Percentiles rank a stretch among this genome's conserved stretches.
Evolutionary conservation across 2,888 invertebrate species (phyloP).

Genomic region (Boloria selene): DNA sequence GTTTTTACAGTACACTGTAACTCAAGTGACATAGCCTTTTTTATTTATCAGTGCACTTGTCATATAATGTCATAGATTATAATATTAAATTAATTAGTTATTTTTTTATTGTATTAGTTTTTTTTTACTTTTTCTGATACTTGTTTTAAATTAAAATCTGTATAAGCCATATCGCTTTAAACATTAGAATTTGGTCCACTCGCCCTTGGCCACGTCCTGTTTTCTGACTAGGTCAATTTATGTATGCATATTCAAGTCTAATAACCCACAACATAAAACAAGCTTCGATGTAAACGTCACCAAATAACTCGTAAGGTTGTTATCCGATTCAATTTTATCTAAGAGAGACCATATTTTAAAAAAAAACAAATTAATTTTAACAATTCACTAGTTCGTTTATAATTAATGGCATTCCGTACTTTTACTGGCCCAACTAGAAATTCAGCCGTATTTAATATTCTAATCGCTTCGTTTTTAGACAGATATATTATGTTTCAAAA

Average conservation of each 20-base stretch:
- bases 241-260: slow-evolving; percentile 1
- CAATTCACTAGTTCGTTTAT: slow-evolving; percentile 8
- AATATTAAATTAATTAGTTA: too few relatives aligned
- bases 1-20: too few relatives aligned
- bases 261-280: too few relatives aligned
- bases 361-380: background rate
- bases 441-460: slow-evolving; percentile 9
- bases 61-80: too few relatives aligned
- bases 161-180: background rate
- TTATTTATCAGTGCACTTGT: too few relatives aligned
- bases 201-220: slow-evolving; percentile 19
- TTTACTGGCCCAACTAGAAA: background rate
- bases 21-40: too few relatives aligned
- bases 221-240: slow-evolving; percentile 1
- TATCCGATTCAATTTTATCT: too few relatives aligned
- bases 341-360: background rate
- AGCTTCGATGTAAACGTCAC: too few relatives aligned
- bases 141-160: background rate
- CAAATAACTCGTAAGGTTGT: too few relatives aligned
- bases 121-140: too few relatives aligned
- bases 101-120: too few relatives aligned
- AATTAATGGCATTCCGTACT: slow-evolving; percentile 6
- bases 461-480: background rate
- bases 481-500: too few relatives aligned
- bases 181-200: background rate